Conservation (phyloP, 2,797 vertebrate species). For the Aselliscus stoliczkanus region DNA sequence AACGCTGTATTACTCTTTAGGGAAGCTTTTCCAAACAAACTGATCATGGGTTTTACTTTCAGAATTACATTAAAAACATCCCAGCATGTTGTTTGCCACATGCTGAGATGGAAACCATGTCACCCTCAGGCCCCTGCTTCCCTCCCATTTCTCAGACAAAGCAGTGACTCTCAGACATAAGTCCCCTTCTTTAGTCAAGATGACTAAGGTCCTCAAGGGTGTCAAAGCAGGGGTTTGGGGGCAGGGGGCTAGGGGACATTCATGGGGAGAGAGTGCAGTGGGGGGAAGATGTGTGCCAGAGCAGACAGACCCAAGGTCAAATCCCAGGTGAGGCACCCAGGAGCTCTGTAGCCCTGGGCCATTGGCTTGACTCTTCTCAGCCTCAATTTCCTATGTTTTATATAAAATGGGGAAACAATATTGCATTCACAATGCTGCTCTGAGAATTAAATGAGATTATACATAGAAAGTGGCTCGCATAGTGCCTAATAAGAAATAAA, state of each 20-base stretch:
- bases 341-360: background rate
- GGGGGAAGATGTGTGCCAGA: background rate
- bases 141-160: background rate
- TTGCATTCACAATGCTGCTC: background rate
- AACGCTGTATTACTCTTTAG: background rate
- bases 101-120: background rate
- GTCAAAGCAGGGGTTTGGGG: background rate
- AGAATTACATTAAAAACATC: background rate
- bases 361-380: background rate
- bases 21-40: slow-evolving; percentile 7
- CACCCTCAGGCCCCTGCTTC: background rate
- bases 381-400: background rate
- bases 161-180: background rate
- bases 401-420: background rate
- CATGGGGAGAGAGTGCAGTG: background rate
- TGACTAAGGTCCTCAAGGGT: background rate
- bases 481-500: background rate
- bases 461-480: background rate
- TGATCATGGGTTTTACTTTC: background rate
- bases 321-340: background rate
- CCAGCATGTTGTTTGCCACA: background rate
- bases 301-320: background rate
- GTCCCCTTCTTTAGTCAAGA: background rate
- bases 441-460: background rate
- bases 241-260: background rate